Evolutionary conservation across 1,140 invertebrate species (phyloP).

Genomic region (Hormaphis cornu): DNA sequence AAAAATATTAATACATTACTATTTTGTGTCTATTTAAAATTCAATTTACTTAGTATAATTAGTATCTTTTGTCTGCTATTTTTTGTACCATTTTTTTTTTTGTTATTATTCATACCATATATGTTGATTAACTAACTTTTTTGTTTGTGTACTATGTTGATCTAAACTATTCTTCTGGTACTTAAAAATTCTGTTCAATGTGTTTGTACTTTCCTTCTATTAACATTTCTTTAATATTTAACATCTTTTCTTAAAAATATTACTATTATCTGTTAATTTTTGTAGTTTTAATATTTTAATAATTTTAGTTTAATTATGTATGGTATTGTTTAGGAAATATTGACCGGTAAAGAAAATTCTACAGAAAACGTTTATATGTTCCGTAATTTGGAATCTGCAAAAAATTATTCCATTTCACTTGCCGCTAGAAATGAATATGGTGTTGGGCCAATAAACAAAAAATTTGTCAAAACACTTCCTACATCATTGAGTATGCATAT

Average conservation of each 20-base stretch:
- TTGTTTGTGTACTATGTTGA: neutral
- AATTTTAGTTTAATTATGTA: neutral
- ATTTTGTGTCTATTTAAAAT: no score
- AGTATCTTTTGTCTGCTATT: no score
- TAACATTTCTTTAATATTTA: conserved; percentile 9
- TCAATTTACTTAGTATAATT: no score
- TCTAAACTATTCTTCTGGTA: neutral
- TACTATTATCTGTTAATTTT: neutral
- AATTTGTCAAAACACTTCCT: conserved; percentile 55
- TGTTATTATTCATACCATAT: no score
- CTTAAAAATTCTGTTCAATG: neutral
- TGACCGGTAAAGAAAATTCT: conserved; percentile 10
- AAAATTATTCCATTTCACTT: conserved; percentile 65
- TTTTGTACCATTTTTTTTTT: no score
- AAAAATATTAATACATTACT: no score
- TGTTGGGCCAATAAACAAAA: conserved; percentile 58
- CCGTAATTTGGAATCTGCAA: conserved; percentile 61
- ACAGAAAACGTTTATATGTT: conserved; percentile 55
- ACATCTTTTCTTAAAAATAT: neutral
- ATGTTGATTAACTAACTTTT: no score
- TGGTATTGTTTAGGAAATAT: conserved; percentile 2
- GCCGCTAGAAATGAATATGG: conserved; percentile 71
- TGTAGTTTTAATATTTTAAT: neutral
- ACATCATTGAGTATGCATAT: conserved; percentile 51
- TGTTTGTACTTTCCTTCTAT: neutral